These are phyloP conservation scores for Indicator maculatus DNA, from an alignment of 2,113 vertebrate genomes.

Conservation along the genomic window DNA sequence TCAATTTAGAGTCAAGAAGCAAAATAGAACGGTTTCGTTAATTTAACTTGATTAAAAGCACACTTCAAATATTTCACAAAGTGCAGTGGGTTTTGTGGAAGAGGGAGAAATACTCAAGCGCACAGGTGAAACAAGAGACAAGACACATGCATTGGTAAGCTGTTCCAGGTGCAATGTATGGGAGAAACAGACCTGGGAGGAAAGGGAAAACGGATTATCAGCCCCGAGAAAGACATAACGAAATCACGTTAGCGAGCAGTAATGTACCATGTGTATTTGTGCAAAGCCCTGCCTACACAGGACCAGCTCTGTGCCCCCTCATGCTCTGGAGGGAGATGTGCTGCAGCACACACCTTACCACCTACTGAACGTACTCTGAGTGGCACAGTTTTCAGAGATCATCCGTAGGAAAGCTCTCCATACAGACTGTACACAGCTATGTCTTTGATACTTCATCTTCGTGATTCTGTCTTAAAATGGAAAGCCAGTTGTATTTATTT, in stretches of 20 bases:
- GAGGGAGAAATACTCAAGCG: not conserved
- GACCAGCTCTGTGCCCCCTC: not conserved
- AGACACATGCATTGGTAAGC: not conserved
- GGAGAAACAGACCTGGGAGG: not conserved
- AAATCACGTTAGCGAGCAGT: not conserved
- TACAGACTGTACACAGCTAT: accelerated
- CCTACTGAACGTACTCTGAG: not conserved
- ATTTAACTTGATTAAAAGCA: slow-evolving; percentile 1
- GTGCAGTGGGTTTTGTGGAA: not conserved
- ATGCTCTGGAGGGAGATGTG: not conserved
- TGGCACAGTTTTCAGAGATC: not conserved
- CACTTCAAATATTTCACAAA: not conserved
- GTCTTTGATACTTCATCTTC: not conserved
- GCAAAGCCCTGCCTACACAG: not conserved
- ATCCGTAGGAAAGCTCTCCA: not conserved
- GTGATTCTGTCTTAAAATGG: not conserved
- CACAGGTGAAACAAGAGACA: not conserved
- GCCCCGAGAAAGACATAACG: not conserved
- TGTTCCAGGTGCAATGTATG: not conserved
- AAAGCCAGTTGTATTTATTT: slow-evolving; percentile 6
- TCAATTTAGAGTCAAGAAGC: not conserved
- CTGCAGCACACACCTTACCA: not conserved
- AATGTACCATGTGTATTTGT: accelerated
- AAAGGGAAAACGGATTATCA: not conserved
- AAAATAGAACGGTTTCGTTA: not conserved